Base-by-base conservation (phyloP, 1,140 invertebrate species). In the Dolichoris vasculosae region DNA sequence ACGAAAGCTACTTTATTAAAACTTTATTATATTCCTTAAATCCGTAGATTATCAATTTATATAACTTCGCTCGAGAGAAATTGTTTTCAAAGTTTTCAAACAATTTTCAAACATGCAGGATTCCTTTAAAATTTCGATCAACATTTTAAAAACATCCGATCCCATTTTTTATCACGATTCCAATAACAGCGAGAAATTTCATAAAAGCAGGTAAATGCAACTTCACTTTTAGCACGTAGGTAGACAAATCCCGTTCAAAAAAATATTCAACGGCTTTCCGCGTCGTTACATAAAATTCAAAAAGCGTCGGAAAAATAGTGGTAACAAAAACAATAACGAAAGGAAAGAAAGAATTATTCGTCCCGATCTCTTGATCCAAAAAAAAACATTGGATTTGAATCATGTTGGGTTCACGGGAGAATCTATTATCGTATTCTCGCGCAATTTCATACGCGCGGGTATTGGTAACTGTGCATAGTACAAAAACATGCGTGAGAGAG, bases 311-410 rank as follows among this genome's bases (percentile, higher is more conserved):
- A 77, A 77, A 59, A 64, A 40, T 35, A 63, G 38, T 32, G 43
- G 51, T 23, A 59, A 78, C 23, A 63, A 78, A 38, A 77, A 77
- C 35, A 79, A 79, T 32, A 63, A 43, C 32, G 20, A 32, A 75
- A 46, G 35, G 26, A 23, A 63, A 26, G 32, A 63, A 13, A 48
- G 6, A 40, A 63, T 13, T 38, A 64, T 46, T 64, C 9, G 30
- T 26, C 9, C 48, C 2, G 32, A 59, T 43, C 63, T 11, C 26
- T 67, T 67, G n/a, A 80, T 80, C 59, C 55, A 20, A n/a, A 67
- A 67, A 63, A 80, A 80, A 80, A 67, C n/a, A 67, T 46, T 63
- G 63, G 26, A 67, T 67, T 80, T 40, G 20, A 63, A 32, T 51
- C 46, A 76, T 51, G 46, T 76, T 20, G 46, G 3, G 23, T 59